Evolutionary conservation across 2,113 vertebrate genomes (phyloP).

Genomic region (Dermatemys mawii): DNA sequence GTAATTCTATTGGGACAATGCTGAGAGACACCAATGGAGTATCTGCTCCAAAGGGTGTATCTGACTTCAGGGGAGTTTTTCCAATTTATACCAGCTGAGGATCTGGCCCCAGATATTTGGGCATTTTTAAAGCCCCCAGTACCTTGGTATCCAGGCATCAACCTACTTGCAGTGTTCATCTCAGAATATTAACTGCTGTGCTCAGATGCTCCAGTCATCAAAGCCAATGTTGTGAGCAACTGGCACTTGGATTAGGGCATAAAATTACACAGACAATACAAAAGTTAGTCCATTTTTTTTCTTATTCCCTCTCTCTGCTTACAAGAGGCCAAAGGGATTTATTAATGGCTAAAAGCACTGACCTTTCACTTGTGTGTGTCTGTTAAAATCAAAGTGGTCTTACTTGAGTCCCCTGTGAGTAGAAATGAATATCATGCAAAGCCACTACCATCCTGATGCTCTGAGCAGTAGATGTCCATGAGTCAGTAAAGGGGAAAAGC

Average conservation of each 20-base stretch:
- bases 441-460: fast-evolving
- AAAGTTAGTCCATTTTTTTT: not conserved
- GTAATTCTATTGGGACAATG: not conserved
- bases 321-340: not conserved
- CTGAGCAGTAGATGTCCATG: no score
- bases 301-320: not conserved
- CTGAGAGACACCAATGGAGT: not conserved
- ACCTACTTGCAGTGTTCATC: not conserved
- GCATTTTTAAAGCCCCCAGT: not conserved
- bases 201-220: conserved; percentile 8
- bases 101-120: not conserved
- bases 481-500: not conserved
- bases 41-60: not conserved
- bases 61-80: fast-evolving
- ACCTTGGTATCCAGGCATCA: fast-evolving
- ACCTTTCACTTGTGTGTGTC: not conserved
- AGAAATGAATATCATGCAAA: fast-evolving
- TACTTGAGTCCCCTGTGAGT: not conserved
- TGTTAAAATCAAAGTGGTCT: not conserved
- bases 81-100: not conserved
- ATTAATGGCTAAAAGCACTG: not conserved
- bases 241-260: not conserved
- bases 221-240: not conserved
- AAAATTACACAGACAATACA: not conserved
- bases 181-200: not conserved